Percentiles rank a stretch among this genome's conserved stretches.
Evolutionary conservation across 2,888 invertebrate species (phyloP).

Genomic region (Cataglyphis albicans): DNA sequence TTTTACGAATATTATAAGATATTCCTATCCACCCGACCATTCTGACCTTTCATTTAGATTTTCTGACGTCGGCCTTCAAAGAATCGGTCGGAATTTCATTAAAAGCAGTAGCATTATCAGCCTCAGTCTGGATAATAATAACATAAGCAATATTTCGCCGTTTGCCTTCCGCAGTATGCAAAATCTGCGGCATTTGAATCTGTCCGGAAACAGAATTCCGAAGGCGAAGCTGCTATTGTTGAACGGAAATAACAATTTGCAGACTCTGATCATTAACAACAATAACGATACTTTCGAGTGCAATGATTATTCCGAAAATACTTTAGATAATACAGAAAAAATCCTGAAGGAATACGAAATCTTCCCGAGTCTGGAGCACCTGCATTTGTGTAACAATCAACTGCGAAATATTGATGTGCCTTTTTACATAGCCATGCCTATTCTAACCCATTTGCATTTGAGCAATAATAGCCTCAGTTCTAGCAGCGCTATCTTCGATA

Average conservation of each 20-base stretch:
- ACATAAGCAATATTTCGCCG: slow-evolving; percentile 46
- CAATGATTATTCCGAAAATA: too few relatives aligned
- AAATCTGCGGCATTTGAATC: slow-evolving; percentile 42
- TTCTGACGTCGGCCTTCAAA: slow-evolving; percentile 23
- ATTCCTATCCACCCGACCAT: not conserved
- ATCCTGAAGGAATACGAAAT: not conserved
- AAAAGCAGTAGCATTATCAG: not conserved
- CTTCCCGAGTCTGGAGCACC: not conserved
- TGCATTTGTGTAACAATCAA: slow-evolving; percentile 16
- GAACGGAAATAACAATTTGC: not conserved
- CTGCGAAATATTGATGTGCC: not conserved
- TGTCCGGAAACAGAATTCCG: slow-evolving; percentile 34
- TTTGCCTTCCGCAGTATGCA: slow-evolving; percentile 34
- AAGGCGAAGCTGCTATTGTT: not conserved
- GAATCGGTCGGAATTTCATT: slow-evolving; percentile 39
- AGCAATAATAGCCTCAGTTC: slow-evolving; percentile 51
- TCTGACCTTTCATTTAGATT: slow-evolving; percentile 1
- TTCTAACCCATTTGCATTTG: slow-evolving; percentile 7
- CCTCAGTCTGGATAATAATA: slow-evolving; percentile 52
- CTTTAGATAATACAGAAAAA: too few relatives aligned
- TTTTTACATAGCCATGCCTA: slow-evolving; percentile 23
- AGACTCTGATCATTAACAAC: slow-evolving; percentile 39
- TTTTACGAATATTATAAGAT: too few relatives aligned
- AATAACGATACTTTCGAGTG: not conserved
- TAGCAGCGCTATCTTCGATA: slow-evolving; percentile 4